Base-by-base conservation (phyloP, 2,888 invertebrate genomes). In the Lasioglossum marginatum region DNA sequence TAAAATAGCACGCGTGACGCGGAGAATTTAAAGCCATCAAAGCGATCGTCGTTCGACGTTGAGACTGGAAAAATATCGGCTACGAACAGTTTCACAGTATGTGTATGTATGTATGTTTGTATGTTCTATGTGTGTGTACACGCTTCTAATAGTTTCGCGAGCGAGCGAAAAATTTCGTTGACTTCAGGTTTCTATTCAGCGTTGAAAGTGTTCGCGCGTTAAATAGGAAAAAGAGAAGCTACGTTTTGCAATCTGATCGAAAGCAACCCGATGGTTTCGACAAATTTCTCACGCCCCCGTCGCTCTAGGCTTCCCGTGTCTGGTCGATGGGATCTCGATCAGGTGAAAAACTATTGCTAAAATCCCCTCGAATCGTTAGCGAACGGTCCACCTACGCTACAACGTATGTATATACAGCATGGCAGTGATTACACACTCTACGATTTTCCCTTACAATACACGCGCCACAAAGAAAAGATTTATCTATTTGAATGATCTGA, bases 351-450 rank as follows among this genome's bases (percentile, higher is more conserved):
- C 85, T 88, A 88, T 81, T 81, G 88, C 87, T 87, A 84, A 79
- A 75, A 77, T 78, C 77, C 57, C 75, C 79, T 83, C 83, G 87
- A 81, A 85, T 73, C 72, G 83, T 88, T 81, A 81, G 79, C 83
- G 77, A 90, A 89, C 87, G 88, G 71, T 88, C 90, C 83, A 92
- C 86, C 91, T 93, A 92, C 91, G 89, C 92, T 93, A 93, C 90
- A 70, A 70, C 70, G 70, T 90, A 93, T 92, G 86, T 93, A 93
- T 93, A 89, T 94, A 93, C 93, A 94, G 92, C 93, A 94, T 94
- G 94, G 94, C 94, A 95, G 94, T 95, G 95, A 93, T 92, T 92
- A 93, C 89, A 93, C 92, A 92, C 91, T 91, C 92, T 92, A 93
- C 89, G 34, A 27, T 91, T 89, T 89, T 90, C 91, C 85, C 89